Conservation (phyloP, 1,140 invertebrate genomes). For the Orussus abietinus region DNA sequence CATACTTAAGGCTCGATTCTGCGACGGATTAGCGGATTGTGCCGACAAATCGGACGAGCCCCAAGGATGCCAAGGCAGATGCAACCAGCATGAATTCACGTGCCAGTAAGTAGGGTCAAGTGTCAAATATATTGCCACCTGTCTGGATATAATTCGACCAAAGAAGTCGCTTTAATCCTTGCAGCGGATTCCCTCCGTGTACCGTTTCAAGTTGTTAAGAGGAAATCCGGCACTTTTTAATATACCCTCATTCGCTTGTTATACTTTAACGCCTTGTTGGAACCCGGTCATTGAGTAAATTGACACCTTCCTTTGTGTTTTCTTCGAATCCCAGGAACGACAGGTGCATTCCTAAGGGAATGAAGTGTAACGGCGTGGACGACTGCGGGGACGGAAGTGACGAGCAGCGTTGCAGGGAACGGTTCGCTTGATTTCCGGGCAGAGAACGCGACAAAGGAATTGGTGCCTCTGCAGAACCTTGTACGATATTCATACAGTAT, state of each 20-base stretch:
- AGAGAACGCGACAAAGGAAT: conserved; percentile 20
- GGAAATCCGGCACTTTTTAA: no score
- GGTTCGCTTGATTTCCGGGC: conserved; percentile 20
- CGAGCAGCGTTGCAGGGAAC: conserved; percentile 60
- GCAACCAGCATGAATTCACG: conserved; percentile 56
- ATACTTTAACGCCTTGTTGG: no score
- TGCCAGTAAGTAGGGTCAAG: conserved; percentile 56
- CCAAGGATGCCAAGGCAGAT: conserved; percentile 56
- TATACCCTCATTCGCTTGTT: no score
- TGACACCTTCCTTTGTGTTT: no score
- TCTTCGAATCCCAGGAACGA: no score
- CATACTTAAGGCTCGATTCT: conserved; percentile 58
- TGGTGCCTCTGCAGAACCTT: conserved; percentile 20
- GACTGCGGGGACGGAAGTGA: conserved; percentile 69
- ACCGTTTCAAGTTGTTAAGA: no score
- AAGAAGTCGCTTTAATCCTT: no score
- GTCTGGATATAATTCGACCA: no score
- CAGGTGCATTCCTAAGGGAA: conserved; percentile 56
- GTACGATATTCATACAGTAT: conserved; percentile 27
- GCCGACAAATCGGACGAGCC: conserved; percentile 67
- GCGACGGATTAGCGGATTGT: conserved; percentile 64
- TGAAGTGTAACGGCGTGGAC: conserved; percentile 64
- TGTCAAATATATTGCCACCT: no score
- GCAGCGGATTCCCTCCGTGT: no score
- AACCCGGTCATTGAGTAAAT: no score